These are phyloP conservation scores for Aurelia coerulea DNA, from an alignment of 30 jellyfish, hydroid and myxozoan genomes.

Conservation along the genomic window DNA sequence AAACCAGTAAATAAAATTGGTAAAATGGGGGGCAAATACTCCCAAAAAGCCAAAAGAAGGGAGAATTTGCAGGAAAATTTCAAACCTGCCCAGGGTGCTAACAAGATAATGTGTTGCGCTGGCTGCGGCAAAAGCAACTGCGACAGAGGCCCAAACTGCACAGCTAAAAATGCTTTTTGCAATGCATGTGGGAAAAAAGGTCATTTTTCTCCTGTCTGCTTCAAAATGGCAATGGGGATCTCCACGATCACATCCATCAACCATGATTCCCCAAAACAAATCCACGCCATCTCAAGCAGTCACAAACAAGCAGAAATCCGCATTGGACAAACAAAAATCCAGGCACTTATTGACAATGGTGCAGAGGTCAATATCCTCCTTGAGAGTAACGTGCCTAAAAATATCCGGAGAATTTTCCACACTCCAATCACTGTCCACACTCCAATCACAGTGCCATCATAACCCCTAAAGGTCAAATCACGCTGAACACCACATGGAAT, in stretches of 20 bases:
- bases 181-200: constrained; percentile 19
- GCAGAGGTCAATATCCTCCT: constrained; percentile 22
- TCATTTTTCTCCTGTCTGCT: no score
- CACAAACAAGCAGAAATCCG: constrained; percentile 8
- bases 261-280: no score
- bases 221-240: no score
- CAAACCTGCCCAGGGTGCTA: constrained; percentile 4
- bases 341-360: constrained; percentile 39
- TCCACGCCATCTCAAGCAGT: no score
- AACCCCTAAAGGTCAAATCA: no score
- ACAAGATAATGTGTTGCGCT: constrained; percentile 16
- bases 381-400: constrained; percentile 7
- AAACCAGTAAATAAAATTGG: no score
- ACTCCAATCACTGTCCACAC: constrained; percentile 9
- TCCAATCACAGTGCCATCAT: no score
- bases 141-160: constrained; percentile 15
- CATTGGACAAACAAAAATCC: constrained; percentile 1
- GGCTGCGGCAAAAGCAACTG: constrained; percentile 29
- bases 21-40: no score
- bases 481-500: no score
- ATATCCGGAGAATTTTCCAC: constrained; percentile 12
- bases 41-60: no score
- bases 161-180: constrained; percentile 21
- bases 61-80: not conserved
- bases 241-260: no score